These are phyloP conservation scores for Rattus norvegicus DNA, from an alignment of 2,113 vertebrate genomes.

Conservation along the genomic window GRCr8 NC_086031.1:41108001-41108500, in stretches of 20 bases:
- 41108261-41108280: background rate
- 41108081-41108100: background rate
- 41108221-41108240: background rate
- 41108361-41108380: background rate
- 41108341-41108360: background rate
- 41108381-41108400: background rate
- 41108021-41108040: background rate
- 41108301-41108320: background rate
- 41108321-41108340: background rate
- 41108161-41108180: background rate
- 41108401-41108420: background rate
- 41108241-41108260: background rate
- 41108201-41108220: background rate
- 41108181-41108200: background rate
- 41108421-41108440: background rate
- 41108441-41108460: background rate
- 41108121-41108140: background rate
- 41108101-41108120: background rate
- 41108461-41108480: background rate
- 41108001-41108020: background rate
- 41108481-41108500: background rate
- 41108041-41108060: background rate
- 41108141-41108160: background rate
- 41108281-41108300: background rate
- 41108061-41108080: background rate